Base-by-base conservation (phyloP, 2,797 vertebrate species). In the Acanthopagrus latus region DNA sequence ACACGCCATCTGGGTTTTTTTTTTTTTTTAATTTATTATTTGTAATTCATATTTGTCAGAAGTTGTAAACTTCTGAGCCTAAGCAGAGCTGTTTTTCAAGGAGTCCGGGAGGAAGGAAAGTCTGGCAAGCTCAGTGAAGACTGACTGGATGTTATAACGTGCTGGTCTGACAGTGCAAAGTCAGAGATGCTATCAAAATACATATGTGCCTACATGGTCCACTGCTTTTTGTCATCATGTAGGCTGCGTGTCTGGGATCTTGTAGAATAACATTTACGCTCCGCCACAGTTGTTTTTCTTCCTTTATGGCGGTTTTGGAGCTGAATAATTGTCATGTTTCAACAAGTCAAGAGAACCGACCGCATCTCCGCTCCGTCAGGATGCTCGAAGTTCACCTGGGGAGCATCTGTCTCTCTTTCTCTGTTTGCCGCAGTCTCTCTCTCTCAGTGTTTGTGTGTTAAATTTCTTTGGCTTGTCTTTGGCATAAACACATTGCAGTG, bases 391-490 rank as follows among this genome's bases (percentile, higher is more conserved):
- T 78, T 81, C 87, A 92, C 82, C 90, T 84, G 88, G 83, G 74
- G 78, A 84, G 79, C 86, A 86, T 85, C 76, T 44, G 58, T 64
- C 64, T 59, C 64, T 18, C 43, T 72, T 56, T 63, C 25, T 38
- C 48, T 51, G 5, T 64, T 18, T 48, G 20, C 10, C 29, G 67
- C 17, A 18, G 8, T 44, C 3, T 60, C 41, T 58, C n/a, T n/a
- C 7, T 62, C 47, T 57, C 29, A 21, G 41, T 73, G 82, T 86
- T 88, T 85, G 83, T 83, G 78, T 76, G 76, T 74, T 84, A 58
- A 55, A 80, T 85, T 82, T 86, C 72, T 89, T 82, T 88, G 83
- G 46, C 76, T 85, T 79, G 86, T 85, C 82, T 90, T 80, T 91
- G 90, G 86, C 88, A 81, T 83, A 91, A 90, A 90, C 87, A 65